Evolutionary conservation across 2,888 invertebrate genomes (phyloP), one percentile per base, ranked within the genome.

Genomic region (Mesorhabditis sp.): DNA sequence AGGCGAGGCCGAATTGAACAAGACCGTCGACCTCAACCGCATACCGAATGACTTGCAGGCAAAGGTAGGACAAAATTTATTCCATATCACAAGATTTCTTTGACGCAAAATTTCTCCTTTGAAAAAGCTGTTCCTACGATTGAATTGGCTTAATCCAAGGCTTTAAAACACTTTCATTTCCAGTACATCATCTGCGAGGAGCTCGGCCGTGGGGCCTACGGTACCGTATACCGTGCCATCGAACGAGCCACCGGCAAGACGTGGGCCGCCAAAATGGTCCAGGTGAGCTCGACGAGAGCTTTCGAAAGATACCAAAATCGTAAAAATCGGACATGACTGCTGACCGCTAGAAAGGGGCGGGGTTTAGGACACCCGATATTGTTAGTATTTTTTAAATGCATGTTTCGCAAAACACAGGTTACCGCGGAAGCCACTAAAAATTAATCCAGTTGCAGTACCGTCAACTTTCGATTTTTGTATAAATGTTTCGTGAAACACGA

Each of bases 251-350:
- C 87, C 4, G 86, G 86, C 61, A 86, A 86, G 78, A 87, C 86
- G 75, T 88, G 87, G 86, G 87, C 87, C 4, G 87, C 87, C 44
- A 87, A 87, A 81, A 87, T 87, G 77, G 86, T 87, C 68, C 85
- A 85, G 74, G 75, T 74, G 44, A 45, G 43, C n/a, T 42, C 6
- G 15, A 10, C 28, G 10, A 62, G 7, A 50, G n/a, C 58, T 50
- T 50, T 50, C n/a, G 58, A 62, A 15, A 62, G 13, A 62, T 7
- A 6, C 15, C 10, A 7, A 62, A 7, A n/a, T n/a, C 15, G 63
- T 62, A 7, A 50, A 50, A 50, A 50, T 13, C 28, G 28, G 28
- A 28, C 28, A 28, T 28, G 28, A 28, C 28, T 28, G 28, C 28
- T 1, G 28, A 28, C 28, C 28, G 28, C 28, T 28, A 28, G 28